These are phyloP conservation scores for Iphiclides podalirius DNA, from an alignment of 2,888 invertebrate species.

Conservation along the genomic window DNA sequence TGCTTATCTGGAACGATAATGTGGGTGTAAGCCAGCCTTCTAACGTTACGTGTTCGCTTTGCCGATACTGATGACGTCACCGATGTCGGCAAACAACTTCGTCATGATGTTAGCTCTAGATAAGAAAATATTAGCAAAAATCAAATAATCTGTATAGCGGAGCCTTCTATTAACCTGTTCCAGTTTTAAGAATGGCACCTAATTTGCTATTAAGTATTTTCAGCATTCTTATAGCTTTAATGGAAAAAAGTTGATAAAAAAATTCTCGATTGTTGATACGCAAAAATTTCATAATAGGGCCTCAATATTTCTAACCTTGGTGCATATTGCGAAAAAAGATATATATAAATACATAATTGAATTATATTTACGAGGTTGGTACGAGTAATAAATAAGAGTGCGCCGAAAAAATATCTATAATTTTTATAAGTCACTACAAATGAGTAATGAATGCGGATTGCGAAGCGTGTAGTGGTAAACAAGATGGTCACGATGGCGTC, in stretches of 20 bases:
- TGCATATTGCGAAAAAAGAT: no score
- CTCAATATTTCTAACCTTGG: no score
- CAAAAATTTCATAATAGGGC: no score
- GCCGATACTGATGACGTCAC: conserved; percentile 12
- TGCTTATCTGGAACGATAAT: conserved; percentile 11
- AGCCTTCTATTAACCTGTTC: conserved; percentile 2
- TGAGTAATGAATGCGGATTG: conserved; percentile 53
- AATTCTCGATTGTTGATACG: no score
- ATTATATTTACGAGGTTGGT: background rate
- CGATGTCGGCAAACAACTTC: conserved; percentile 9
- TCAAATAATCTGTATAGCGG: conserved; percentile 6
- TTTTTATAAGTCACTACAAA: conserved; percentile 31
- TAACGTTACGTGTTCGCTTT: conserved; percentile 13
- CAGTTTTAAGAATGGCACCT: no score
- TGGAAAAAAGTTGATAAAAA: no score
- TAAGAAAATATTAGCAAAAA: conserved; percentile 18
- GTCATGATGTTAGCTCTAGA: conserved; percentile 13
- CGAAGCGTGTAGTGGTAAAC: conserved; percentile 66
- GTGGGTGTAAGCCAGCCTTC: conserved; percentile 20
- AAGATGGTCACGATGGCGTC: conserved; percentile 65
- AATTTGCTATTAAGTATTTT: no score
- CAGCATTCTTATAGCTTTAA: no score
- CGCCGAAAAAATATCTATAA: no score
- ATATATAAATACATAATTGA: background rate
- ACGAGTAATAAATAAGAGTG: no score